Conservation (phyloP, 2,797 vertebrate genomes). For the Myotis findleyi region DNA sequence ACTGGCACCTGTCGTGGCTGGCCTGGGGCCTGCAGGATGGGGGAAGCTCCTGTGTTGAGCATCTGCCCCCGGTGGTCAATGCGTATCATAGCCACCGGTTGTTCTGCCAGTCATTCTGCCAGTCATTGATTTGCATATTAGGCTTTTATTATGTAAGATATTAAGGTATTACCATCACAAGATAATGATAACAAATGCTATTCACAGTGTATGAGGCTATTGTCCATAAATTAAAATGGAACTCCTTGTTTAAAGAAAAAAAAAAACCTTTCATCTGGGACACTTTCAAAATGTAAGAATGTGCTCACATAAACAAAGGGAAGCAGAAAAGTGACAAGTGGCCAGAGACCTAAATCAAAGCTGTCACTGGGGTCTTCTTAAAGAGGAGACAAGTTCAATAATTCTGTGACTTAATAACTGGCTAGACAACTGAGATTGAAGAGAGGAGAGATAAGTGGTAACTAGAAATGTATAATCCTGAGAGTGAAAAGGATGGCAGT, state of each 20-base stretch:
- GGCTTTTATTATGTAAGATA: neutral
- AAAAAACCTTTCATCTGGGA: neutral
- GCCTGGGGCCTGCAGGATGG: too few relatives aligned
- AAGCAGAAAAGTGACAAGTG: neutral
- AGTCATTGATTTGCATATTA: too few relatives aligned
- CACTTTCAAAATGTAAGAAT: constrained; percentile 29
- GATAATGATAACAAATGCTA: constrained; percentile 5
- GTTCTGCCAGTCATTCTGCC: too few relatives aligned
- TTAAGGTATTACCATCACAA: constrained; percentile 7
- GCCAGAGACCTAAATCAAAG: neutral
- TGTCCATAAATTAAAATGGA: neutral
- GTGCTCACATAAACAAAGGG: neutral
- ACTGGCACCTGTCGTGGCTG: too few relatives aligned
- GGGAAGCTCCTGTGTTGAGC: too few relatives aligned
- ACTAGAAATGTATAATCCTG: neutral
- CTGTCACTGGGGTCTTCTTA: neutral
- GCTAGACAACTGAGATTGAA: neutral
- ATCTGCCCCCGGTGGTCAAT: too few relatives aligned
- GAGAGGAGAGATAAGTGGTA: neutral
- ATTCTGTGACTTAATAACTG: neutral
- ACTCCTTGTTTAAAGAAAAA: neutral
- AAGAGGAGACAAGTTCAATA: neutral
- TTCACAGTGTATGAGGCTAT: neutral
- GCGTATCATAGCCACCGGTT: too few relatives aligned
- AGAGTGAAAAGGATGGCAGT: neutral